Percentiles rank a stretch among this genome's conserved stretches.
Conservation (phyloP, 1,140 invertebrate species). For the Ganaspis sp. region DNA sequence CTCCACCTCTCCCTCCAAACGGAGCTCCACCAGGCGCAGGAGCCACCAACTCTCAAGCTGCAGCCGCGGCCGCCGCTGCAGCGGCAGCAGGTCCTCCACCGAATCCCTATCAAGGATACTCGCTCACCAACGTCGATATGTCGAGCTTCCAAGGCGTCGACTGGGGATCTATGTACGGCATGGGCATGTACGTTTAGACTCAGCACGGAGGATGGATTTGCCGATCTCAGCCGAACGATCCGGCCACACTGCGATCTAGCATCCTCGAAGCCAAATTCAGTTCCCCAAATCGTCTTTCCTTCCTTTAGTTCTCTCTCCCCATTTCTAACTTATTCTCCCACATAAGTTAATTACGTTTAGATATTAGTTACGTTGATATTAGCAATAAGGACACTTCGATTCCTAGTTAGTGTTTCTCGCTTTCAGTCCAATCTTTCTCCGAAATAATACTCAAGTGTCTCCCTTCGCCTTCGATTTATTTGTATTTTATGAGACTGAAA, state of each 20-base stretch:
- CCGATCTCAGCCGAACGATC: constrained; percentile 25
- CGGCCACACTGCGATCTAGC: constrained; percentile 17
- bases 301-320: constrained; percentile 14
- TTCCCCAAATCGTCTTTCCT: neutral
- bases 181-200: constrained; percentile 90
- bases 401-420: constrained; percentile 3
- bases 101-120: constrained; percentile 87
- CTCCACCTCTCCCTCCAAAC: constrained; percentile 71
- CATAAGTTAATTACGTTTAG: neutral
- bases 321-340: constrained; percentile 7
- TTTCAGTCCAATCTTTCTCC: neutral
- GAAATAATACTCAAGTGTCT: constrained; percentile 16
- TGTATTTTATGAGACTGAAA: neutral
- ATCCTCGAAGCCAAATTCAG: constrained; percentile 28
- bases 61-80: constrained; percentile 77
- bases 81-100: constrained; percentile 79
- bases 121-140: constrained; percentile 92
- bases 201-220: constrained; percentile 10
- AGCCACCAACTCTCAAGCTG: constrained; percentile 69
- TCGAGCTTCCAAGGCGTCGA: constrained; percentile 92
- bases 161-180: constrained; percentile 92
- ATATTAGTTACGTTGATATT: neutral
- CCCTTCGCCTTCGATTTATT: neutral
- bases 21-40: constrained; percentile 71
- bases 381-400: neutral